A percentile compares a stretch with the other conserved stretches of the same genome.
Evolutionary conservation across 2,888 invertebrate genomes (phyloP).

Genomic region (Hipparchia sbordonii): DNA sequence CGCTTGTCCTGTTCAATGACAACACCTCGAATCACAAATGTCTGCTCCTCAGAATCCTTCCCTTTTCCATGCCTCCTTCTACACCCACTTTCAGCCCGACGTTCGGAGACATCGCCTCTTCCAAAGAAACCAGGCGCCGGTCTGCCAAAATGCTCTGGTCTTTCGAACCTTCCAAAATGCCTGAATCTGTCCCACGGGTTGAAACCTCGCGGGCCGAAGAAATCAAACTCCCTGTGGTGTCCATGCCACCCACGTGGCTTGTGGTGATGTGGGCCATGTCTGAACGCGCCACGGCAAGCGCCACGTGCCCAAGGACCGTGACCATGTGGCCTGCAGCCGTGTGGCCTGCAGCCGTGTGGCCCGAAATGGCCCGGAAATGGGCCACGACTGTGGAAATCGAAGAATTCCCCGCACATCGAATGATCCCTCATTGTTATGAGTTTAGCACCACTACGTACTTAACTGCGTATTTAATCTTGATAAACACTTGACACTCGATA

Average conservation of each 20-base stretch:
- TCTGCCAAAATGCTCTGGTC: conserved; percentile 2
- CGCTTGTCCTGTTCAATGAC: conserved; percentile 25
- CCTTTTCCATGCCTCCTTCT: not conserved
- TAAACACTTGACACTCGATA: not conserved
- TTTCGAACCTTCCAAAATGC: conserved; percentile 13
- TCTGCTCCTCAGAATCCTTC: conserved; percentile 17
- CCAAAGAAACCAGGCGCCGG: conserved; percentile 1
- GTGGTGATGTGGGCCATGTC: conserved; percentile 29
- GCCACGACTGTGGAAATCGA: conserved; percentile 12
- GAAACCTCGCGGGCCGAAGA: conserved; percentile 3
- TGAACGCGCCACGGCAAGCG: conserved; percentile 9
- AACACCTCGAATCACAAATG: conserved; percentile 29
- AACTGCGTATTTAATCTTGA: conserved; percentile 1
- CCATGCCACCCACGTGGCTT: conserved; percentile 26
- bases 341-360: conserved; percentile 9
- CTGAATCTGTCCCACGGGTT: not conserved
- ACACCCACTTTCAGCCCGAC: not conserved
- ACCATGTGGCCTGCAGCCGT: conserved; percentile 13
- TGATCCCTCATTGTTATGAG: conserved; percentile 20
- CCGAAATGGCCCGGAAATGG: conserved; percentile 12
- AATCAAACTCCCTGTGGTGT: not conserved
- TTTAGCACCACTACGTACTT: not conserved
- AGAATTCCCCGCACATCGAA: not conserved
- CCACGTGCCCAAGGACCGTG: conserved; percentile 18
- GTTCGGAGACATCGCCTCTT: not conserved